Evolutionary conservation across 2,113 vertebrate genomes (phyloP).

Genomic region (Erinaceus europaeus): DNA sequence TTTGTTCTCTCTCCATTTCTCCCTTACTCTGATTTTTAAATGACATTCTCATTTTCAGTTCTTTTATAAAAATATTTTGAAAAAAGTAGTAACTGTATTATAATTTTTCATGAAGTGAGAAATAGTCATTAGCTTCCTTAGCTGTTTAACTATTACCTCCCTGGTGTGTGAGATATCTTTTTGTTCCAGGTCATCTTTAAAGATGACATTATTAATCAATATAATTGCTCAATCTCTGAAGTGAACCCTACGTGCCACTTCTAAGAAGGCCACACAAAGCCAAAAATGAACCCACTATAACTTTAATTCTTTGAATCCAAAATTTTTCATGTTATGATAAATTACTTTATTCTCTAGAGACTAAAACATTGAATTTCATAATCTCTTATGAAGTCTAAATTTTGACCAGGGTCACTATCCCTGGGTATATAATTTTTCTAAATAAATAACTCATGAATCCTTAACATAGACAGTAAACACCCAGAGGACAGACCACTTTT

Average conservation of each 20-base stretch:
- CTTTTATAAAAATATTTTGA: not conserved
- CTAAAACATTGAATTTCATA: not conserved
- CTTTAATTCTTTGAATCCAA: not conserved
- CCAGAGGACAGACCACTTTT: constrained; percentile 30
- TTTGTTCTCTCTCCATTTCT: no score
- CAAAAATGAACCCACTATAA: not conserved
- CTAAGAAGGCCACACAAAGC: not conserved
- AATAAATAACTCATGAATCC: constrained; percentile 49
- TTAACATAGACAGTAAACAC: not conserved
- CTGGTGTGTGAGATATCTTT: not conserved
- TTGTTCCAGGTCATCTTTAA: not conserved
- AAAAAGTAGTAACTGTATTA: not conserved
- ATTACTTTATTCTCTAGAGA: constrained; percentile 12
- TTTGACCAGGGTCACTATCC: constrained; percentile 3
- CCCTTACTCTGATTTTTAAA: no score
- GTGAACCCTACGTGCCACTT: not conserved
- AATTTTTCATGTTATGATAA: not conserved
- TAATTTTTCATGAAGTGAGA: not conserved
- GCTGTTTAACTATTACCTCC: not conserved
- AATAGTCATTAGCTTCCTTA: not conserved
- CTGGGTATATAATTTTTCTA: constrained; percentile 28
- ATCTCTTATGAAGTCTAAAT: constrained; percentile 16
- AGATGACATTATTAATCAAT: not conserved
- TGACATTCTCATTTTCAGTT: not conserved
- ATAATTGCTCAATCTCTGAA: not conserved